A percentile compares a stretch with the other conserved stretches of the same genome.
phyloP scores from a whole-genome alignment of 1,140 invertebrate genomes.

The Dinothrombium tinctorium region DNA sequence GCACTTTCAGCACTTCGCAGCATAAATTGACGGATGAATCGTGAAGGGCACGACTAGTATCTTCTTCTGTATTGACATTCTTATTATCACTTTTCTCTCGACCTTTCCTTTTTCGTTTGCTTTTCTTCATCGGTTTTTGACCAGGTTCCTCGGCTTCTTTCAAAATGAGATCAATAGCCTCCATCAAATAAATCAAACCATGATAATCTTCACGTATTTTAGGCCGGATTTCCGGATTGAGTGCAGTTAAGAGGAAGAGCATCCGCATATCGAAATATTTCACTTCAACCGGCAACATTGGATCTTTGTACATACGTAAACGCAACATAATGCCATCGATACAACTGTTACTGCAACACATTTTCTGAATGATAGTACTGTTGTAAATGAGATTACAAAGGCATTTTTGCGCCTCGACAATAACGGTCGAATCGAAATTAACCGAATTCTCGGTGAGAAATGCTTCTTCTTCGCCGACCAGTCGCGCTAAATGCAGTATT shows the following conservation, averaged over 20 bases:
- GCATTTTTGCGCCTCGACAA: conserved; percentile 57
- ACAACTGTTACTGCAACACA: conserved; percentile 41
- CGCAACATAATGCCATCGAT: conserved; percentile 45
- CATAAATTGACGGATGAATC: conserved; percentile 41
- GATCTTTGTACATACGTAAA: conserved; percentile 38
- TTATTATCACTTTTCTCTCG: not conserved
- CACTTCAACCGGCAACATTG: conserved; percentile 34
- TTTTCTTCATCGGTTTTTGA: conserved; percentile 8
- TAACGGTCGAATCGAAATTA: conserved; percentile 22
- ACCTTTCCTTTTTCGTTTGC: conserved; percentile 8
- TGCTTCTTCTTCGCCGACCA: conserved; percentile 22
- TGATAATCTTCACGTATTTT: conserved; percentile 48
- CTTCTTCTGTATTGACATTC: not conserved
- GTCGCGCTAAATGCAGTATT: conserved; percentile 35
- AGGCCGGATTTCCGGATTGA: conserved; percentile 38
- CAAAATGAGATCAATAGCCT: conserved; percentile 47
- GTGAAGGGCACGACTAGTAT: conserved; percentile 14
- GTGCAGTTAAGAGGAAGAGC: conserved; percentile 60
- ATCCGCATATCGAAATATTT: conserved; percentile 62
- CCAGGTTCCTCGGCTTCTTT: conserved; percentile 20
- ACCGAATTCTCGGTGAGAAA: conserved; percentile 12
- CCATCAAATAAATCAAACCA: conserved; percentile 50
- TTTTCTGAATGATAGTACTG: conserved; percentile 36
- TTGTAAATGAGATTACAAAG: conserved; percentile 72
- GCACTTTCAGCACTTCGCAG: conserved; percentile 61